Conservation (phyloP, 2,797 vertebrate species). For the Gymnothorax javanicus region DNA sequence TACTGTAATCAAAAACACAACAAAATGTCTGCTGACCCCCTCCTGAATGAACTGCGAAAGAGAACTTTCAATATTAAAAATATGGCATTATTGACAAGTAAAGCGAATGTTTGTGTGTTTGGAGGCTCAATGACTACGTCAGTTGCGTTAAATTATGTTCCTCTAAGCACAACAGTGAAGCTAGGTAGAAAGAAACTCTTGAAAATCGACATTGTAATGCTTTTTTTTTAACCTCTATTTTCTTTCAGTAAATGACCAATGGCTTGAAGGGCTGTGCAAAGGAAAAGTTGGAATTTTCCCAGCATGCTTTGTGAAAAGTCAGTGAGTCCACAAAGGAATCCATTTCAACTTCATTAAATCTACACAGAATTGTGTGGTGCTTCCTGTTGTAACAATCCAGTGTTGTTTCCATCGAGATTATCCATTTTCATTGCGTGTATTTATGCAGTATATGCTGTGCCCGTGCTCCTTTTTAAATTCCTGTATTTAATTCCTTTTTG, state of each 20-base stretch:
- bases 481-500: too few species aligned
- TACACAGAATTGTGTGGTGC: neutral
- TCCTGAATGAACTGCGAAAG: too few species aligned
- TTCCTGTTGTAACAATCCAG: neutral
- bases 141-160: neutral
- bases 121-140: neutral
- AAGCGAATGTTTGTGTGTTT: neutral
- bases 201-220: neutral
- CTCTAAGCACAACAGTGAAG: neutral
- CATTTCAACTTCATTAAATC: neutral
- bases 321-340: neutral
- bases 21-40: too few species aligned
- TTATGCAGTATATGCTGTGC: too few species aligned
- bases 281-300: conserved; percentile 91
- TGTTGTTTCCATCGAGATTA: neutral
- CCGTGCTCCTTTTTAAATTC: too few species aligned
- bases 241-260: conserved; percentile 87
- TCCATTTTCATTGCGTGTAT: too few species aligned
- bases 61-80: too few species aligned
- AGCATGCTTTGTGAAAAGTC: conserved; percentile 76
- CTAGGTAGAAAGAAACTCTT: neutral
- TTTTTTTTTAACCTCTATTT: neutral
- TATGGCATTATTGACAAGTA: neutral
- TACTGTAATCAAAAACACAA: too few species aligned
- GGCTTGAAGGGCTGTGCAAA: conserved; percentile 88